Percentiles rank a stretch among this genome's conserved stretches.
phyloP scores from a whole-genome alignment of 2,113 vertebrate species.

The Semnornis frantzii region DNA sequence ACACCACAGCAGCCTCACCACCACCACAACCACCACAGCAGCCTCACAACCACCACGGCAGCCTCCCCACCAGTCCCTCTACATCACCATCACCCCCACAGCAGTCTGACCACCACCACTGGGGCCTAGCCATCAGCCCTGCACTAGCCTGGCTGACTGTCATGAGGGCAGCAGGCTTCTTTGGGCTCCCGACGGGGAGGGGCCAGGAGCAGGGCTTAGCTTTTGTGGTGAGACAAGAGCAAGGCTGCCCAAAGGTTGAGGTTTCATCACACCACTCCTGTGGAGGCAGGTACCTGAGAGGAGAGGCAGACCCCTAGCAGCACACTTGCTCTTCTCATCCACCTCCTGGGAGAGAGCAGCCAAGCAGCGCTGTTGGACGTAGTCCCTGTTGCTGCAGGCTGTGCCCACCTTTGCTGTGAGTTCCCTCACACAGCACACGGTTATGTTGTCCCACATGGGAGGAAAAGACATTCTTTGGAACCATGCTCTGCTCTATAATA shows the following conservation, averaged over 20 bases:
- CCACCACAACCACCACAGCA: background rate
- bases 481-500: background rate
- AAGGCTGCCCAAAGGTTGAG: background rate
- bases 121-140: background rate
- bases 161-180: background rate
- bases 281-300: background rate
- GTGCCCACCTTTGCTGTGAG: background rate
- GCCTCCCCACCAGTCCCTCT: too few relatives aligned
- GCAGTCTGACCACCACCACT: too few relatives aligned
- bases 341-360: background rate
- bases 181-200: background rate
- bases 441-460: background rate
- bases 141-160: accelerated
- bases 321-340: background rate
- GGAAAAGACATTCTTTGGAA: background rate
- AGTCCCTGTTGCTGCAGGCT: background rate
- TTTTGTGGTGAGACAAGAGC: background rate
- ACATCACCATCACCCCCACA: too few relatives aligned
- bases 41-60: too few relatives aligned
- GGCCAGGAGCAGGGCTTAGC: too few relatives aligned
- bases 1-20: background rate
- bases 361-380: background rate
- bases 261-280: background rate
- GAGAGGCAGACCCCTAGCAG: background rate
- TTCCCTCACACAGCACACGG: background rate